Conservation (phyloP, 2,113 vertebrate genomes). For the Prionailurus viverrinus region DNA sequence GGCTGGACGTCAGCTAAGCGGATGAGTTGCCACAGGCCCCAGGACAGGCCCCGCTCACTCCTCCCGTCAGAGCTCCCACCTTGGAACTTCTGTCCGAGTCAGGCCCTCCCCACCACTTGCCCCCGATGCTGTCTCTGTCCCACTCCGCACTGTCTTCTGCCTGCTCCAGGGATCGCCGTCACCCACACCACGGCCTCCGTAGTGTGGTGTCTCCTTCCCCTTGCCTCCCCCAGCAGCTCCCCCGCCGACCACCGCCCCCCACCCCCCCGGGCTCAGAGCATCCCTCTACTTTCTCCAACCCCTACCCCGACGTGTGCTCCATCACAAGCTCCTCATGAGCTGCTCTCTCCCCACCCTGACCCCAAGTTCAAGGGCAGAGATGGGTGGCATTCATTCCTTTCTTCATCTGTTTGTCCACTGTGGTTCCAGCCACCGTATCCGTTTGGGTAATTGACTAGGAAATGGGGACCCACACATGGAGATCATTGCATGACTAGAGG, state of each 20-base stretch:
- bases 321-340: too few relatives aligned
- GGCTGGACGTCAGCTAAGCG: not conserved
- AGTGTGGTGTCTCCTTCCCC: fast-evolving
- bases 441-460: not conserved
- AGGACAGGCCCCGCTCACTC: not conserved
- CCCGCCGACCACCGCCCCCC: not conserved
- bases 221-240: too few relatives aligned
- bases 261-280: not conserved
- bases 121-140: not conserved
- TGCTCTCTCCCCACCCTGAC: not conserved
- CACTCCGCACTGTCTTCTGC: not conserved
- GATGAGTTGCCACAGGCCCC: not conserved
- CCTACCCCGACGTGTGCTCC: not conserved
- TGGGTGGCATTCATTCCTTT: not conserved
- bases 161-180: not conserved
- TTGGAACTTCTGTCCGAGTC: not conserved
- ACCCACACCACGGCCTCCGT: fast-evolving
- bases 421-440: not conserved
- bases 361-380: not conserved
- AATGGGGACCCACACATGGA: not conserved
- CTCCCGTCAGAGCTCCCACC: not conserved
- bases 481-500: not conserved
- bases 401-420: not conserved
- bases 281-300: not conserved
- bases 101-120: not conserved